These are phyloP conservation scores for Thecophora atra DNA, from an alignment of 2,888 invertebrate genomes.

Conservation along the genomic window DNA sequence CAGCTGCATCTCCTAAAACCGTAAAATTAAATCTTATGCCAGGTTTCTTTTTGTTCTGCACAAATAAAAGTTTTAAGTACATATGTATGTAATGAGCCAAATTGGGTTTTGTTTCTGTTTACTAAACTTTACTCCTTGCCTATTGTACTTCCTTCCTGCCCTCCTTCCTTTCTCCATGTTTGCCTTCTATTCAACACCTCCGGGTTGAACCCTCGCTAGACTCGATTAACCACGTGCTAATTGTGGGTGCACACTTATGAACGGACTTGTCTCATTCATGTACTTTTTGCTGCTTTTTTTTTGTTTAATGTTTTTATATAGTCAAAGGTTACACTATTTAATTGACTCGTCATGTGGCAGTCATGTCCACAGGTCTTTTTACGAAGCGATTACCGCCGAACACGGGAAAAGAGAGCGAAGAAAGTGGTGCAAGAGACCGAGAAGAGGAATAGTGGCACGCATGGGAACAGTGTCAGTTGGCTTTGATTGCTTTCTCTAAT, in stretches of 20 bases:
- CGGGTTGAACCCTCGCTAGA: neutral
- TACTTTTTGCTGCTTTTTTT: constrained; percentile 9
- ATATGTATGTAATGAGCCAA: neutral
- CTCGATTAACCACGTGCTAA: constrained; percentile 13
- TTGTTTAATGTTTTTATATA: constrained; percentile 7
- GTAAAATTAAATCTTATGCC: constrained; percentile 19
- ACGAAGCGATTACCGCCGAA: neutral
- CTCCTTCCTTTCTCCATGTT: neutral
- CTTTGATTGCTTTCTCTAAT: constrained; percentile 63
- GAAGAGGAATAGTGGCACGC: constrained; percentile 51
- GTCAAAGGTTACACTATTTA: constrained; percentile 32
- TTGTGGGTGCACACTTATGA: constrained; percentile 27
- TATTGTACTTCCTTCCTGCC: too few relatives aligned
- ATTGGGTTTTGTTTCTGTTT: too few relatives aligned
- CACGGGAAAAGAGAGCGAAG: too few relatives aligned
- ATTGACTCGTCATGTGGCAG: constrained; percentile 23
- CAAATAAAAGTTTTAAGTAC: too few relatives aligned
- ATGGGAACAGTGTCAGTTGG: constrained; percentile 64
- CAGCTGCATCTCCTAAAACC: constrained; percentile 50
- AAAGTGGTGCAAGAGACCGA: neutral
- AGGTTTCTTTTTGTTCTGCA: neutral
- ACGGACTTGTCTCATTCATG: constrained; percentile 26
- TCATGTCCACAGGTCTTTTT: neutral
- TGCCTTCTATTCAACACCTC: neutral
- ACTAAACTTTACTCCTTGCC: too few relatives aligned